Conservation (phyloP, 2,888 invertebrate species). For the Lamellibrachia columna region DNA sequence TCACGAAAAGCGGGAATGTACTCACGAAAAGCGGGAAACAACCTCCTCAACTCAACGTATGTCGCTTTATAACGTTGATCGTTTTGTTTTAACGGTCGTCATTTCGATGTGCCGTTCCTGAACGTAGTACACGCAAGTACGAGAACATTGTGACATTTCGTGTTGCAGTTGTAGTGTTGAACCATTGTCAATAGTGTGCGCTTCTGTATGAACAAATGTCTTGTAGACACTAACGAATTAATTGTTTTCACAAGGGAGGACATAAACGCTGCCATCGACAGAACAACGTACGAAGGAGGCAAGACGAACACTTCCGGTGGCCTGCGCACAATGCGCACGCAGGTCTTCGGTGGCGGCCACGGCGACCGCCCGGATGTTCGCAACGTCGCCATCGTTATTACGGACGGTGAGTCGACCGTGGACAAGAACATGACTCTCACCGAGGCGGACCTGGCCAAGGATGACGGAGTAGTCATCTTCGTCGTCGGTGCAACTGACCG, state of each 20-base stretch:
- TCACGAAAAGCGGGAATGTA: no score
- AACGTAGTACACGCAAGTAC: no score
- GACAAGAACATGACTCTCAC: conserved; percentile 29
- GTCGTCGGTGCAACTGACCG: conserved; percentile 32
- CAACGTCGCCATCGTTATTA: conserved; percentile 32
- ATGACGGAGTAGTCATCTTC: conserved; percentile 25
- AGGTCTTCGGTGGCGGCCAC: conserved; percentile 21
- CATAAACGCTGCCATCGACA: conserved; percentile 23
- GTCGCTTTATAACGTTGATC: no score
- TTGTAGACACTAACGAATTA: neutral
- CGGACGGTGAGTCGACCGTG: conserved; percentile 35
- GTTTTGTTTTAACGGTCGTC: no score
- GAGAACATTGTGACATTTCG: no score
- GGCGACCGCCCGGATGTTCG: conserved; percentile 35
- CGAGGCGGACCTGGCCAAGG: conserved; percentile 31
- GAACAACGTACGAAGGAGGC: conserved; percentile 32
- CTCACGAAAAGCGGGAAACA: no score
- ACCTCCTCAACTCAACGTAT: no score
- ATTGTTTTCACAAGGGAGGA: neutral
- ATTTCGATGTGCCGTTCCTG: no score
- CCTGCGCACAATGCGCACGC: conserved; percentile 27
- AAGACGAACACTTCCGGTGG: conserved; percentile 35
- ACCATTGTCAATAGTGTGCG: neutral
- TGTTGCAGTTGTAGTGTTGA: neutral
- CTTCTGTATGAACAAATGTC: neutral